Evolutionary conservation across 2,888 invertebrate genomes (phyloP), one percentile per base, ranked within the genome.

Genomic region (Osedax fenrisi): DNA sequence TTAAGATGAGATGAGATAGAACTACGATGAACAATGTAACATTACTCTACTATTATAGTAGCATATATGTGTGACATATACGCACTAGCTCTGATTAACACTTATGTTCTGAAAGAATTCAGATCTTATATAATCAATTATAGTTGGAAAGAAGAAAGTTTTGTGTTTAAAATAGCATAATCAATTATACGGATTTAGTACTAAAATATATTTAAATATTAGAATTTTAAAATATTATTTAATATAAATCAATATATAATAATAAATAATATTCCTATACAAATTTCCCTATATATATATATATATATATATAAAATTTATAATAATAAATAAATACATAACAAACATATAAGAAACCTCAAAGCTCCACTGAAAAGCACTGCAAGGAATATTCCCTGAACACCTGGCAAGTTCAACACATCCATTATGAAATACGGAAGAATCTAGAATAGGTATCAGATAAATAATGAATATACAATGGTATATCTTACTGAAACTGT

Each of bases 361-460:
- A 79, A 76, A n/a, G 79, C 78, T n/a, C 79, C 79, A 75, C 77
- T 76, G 73, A 79, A 79, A 22, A 79, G 75, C 10, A 79, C 78
- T 17, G 78, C 78, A 10, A 79, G 77, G 72, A 79, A 79, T 10
- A 78, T 70, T 0, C 79, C 79, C 2, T 77, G 77, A 10, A 79
- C 69, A 1, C 79, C 79, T 1, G 79, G 79, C 27, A 74, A 76
- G 70, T 77, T 76, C 27, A 79, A 75, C 0, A 78, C 78, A 71
- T 78, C 76, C 5, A 76, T 71, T 59, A 79, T 74, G 66, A 77
- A 79, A 68, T 76, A 79, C 5, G 79, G 79, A 69, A 79, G 76
- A 59, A 79, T 59, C 77, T 79, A 77, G 3, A 74, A 75, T 1
- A 66, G 26, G 2, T 24, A 77, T 21, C 23, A 27, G 21, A 72